phyloP scores from a whole-genome alignment of 2,797 vertebrate species.

The Anas flavirostris region DNA sequence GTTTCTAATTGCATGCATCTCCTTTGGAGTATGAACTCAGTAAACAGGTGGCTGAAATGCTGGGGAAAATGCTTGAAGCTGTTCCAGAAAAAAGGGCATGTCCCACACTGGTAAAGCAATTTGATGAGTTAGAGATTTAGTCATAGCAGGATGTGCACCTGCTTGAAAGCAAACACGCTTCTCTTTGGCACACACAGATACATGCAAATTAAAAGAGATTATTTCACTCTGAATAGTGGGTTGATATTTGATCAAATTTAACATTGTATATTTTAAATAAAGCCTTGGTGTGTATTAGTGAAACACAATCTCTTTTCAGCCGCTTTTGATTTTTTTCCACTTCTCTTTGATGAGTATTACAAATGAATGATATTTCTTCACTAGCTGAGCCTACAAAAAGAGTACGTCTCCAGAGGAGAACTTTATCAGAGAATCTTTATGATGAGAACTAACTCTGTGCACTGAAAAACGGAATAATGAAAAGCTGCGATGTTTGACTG shows the following conservation, averaged over 20 bases:
- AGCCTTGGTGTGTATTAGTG: slow-evolving; percentile 43
- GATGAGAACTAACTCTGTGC: slow-evolving; percentile 28
- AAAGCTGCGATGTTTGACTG: slow-evolving; percentile 37
- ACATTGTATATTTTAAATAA: slow-evolving; percentile 60
- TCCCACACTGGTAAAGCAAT: slow-evolving; percentile 71
- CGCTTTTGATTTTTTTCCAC: slow-evolving; percentile 15
- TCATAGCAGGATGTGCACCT: slow-evolving; percentile 77
- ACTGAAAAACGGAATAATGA: background rate
- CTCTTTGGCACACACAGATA: slow-evolving; percentile 68
- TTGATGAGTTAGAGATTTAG: slow-evolving; percentile 78
- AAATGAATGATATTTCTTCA: slow-evolving; percentile 47
- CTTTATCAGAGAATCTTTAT: slow-evolving; percentile 60
- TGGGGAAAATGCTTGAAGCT: slow-evolving; percentile 66
- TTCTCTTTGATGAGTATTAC: slow-evolving; percentile 36
- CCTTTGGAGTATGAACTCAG: slow-evolving; percentile 79
- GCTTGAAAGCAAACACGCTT: slow-evolving; percentile 73
- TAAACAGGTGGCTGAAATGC: slow-evolving; percentile 84
- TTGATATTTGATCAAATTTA: slow-evolving; percentile 72
- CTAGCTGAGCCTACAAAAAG: slow-evolving; percentile 44
- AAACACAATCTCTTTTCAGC: slow-evolving; percentile 49
- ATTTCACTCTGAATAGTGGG: slow-evolving; percentile 62
- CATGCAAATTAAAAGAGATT: slow-evolving; percentile 74
- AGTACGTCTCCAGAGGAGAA: slow-evolving; percentile 46
- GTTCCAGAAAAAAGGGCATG: slow-evolving; percentile 77
- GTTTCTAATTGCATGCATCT: slow-evolving; percentile 81